A percentile compares a stretch with the other conserved stretches of the same genome.
These are phyloP conservation scores for Pocota personata DNA, from an alignment of 2,888 invertebrate genomes.

Conservation along the genomic window DNA sequence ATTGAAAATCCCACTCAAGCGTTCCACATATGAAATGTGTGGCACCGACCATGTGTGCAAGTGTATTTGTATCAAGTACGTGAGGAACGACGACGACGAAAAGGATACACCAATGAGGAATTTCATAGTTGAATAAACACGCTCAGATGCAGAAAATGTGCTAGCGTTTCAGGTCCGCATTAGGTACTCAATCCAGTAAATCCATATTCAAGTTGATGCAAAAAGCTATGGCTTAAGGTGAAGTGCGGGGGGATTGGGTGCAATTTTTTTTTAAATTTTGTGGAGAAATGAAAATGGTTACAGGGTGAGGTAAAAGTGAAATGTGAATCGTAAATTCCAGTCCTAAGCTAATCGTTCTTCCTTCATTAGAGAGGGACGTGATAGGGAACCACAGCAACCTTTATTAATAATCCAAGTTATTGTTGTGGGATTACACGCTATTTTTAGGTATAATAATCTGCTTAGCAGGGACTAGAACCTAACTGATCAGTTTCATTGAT, in stretches of 20 bases:
- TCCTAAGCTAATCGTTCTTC: no score
- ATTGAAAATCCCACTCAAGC: slow-evolving; percentile 63
- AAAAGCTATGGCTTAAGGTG: background rate
- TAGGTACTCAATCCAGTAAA: background rate
- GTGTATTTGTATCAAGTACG: slow-evolving; percentile 25
- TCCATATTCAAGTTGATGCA: background rate
- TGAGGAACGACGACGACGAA: background rate
- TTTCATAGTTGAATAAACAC: slow-evolving; percentile 38
- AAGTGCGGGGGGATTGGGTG: background rate
- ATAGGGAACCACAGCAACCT: no score
- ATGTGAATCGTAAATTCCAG: no score
- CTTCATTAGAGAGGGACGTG: no score
- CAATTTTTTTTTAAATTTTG: background rate
- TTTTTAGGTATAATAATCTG: no score
- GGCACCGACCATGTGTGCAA: background rate
- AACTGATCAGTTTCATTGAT: no score
- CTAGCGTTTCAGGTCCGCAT: background rate
- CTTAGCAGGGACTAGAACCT: no score
- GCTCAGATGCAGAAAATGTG: background rate
- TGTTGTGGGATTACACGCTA: no score
- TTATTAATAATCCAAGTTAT: no score
- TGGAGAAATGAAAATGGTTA: background rate
- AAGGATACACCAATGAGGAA: slow-evolving; percentile 18
- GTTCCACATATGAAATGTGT: slow-evolving; percentile 31
- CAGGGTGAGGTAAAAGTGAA: no score